Conservation (phyloP, 2,113 vertebrate species). For the Aegithalos caudatus region DNA sequence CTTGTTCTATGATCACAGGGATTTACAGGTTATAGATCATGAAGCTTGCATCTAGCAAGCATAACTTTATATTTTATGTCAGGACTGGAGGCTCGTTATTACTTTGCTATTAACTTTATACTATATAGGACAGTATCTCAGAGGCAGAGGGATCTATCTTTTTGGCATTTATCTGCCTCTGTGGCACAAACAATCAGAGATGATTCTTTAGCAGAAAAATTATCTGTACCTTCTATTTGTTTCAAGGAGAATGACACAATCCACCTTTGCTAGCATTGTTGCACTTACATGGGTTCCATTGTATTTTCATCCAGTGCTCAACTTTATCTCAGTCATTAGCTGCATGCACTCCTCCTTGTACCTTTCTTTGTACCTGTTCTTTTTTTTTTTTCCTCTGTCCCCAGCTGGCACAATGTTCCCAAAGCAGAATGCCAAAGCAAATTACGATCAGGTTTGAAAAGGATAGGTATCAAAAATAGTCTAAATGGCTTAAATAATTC, state of each 20-base stretch:
- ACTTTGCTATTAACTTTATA: conserved; percentile 78
- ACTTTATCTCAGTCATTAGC: not conserved
- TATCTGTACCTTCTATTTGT: conserved; percentile 63
- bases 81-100: conserved; percentile 74
- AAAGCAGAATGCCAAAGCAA: conserved; percentile 54
- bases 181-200: conserved; percentile 75
- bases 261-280: conserved; percentile 38
- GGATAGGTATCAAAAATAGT: conserved; percentile 64
- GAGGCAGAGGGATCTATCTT: conserved; percentile 75
- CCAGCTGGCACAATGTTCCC: conserved; percentile 50
- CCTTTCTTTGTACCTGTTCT: conserved; percentile 20
- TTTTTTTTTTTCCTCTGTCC: not conserved
- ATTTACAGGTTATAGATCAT: conserved; percentile 67
- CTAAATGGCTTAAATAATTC: conserved; percentile 72
- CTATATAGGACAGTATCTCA: conserved; percentile 75
- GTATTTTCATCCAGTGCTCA: conserved; percentile 17
- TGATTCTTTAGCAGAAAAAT: conserved; percentile 75
- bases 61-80: conserved; percentile 80
- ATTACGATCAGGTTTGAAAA: conserved; percentile 60
- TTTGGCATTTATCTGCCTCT: conserved; percentile 77
- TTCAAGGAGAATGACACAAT: conserved; percentile 60
- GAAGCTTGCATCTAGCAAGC: conserved; percentile 61
- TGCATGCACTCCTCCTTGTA: not conserved
- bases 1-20: conserved; percentile 4
- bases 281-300: not conserved